Conservation (phyloP, 2,888 invertebrate genomes). For the Bombyx huttoni region DNA sequence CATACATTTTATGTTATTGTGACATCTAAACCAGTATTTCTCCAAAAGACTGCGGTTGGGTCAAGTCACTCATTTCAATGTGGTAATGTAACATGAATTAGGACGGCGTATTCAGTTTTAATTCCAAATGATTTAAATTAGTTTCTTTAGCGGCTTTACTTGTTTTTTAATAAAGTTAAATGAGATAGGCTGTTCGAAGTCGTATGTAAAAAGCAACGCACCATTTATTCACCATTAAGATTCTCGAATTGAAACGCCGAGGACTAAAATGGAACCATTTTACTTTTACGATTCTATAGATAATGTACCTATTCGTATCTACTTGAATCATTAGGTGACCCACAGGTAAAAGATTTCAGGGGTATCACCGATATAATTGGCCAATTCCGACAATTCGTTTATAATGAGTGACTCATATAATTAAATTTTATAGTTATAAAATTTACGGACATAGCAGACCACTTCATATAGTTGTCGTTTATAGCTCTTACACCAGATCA, state of each 20-base stretch:
- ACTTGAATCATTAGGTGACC: not conserved
- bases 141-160: not conserved
- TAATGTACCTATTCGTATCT: not conserved
- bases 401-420: conserved; percentile 10
- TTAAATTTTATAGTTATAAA: conserved; percentile 12
- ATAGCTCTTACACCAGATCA: conserved; percentile 9
- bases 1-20: too few relatives aligned
- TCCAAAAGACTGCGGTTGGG: too few relatives aligned
- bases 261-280: not conserved
- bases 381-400: conserved; percentile 1
- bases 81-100: not conserved
- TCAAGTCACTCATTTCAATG: not conserved
- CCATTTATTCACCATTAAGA: not conserved
- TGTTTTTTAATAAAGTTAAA: not conserved
- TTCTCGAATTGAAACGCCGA: not conserved
- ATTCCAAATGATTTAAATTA: not conserved
- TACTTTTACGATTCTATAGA: not conserved
- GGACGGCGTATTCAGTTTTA: not conserved
- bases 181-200: not conserved
- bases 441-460: conserved; percentile 9
- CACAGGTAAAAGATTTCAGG: not conserved
- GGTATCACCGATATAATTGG: conserved; percentile 2
- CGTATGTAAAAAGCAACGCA: not conserved
- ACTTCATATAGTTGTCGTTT: conserved; percentile 11
- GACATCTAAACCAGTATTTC: too few relatives aligned